phyloP scores from a whole-genome alignment of 2,113 vertebrate species.

The Megaceryle torquata region DNA sequence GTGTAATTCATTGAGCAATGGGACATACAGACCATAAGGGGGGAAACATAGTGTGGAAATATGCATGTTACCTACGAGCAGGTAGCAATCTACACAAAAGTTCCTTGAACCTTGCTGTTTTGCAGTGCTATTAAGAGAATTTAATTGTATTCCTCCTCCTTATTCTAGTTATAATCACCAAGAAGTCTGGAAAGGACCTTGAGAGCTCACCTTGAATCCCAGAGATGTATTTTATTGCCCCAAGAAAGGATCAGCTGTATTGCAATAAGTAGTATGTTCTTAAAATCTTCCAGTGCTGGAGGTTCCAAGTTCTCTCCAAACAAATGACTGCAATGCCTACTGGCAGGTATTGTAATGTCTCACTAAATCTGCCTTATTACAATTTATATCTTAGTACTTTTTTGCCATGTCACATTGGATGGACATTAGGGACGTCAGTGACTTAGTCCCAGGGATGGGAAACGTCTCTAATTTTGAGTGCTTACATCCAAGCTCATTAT shows the following conservation, averaged over 20 bases:
- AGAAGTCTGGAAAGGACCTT: not conserved
- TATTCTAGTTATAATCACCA: not conserved
- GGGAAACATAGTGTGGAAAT: not conserved
- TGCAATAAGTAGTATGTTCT: not conserved
- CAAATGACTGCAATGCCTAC: not conserved
- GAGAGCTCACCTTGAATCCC: not conserved
- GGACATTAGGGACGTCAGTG: not conserved
- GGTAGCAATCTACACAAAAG: not conserved
- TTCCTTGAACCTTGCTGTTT: not conserved
- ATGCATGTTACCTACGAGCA: not conserved
- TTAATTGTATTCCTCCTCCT: not conserved
- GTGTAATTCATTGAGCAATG: not conserved
- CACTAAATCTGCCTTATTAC: not conserved
- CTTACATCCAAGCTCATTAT: not conserved
- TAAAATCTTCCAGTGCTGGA: not conserved
- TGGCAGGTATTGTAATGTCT: not conserved
- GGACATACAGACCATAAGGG: not conserved
- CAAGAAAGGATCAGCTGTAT: not conserved
- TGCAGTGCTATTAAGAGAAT: not conserved
- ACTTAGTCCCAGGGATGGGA: not conserved
- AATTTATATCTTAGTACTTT: not conserved
- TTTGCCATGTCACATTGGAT: not conserved
- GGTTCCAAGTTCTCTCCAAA: not conserved
- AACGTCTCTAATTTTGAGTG: not conserved
- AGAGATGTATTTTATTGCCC: not conserved